Conservation (phyloP, 2,888 invertebrate species). For the Ophion ellenae region DNA sequence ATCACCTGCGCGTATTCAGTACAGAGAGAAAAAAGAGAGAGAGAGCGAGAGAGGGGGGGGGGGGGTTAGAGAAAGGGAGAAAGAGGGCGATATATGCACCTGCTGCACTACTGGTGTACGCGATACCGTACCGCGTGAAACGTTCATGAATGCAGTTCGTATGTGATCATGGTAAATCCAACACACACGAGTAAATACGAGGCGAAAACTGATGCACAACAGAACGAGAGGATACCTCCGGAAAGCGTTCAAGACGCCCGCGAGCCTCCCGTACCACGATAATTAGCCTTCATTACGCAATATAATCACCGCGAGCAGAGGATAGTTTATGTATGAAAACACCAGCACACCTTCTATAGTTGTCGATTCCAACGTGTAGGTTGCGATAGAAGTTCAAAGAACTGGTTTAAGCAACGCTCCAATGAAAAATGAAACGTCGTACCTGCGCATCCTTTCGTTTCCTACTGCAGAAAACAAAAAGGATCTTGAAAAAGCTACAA, state of each 20-base stretch:
- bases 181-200: constrained; percentile 3
- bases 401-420: background rate
- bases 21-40: constrained; percentile 6
- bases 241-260: constrained; percentile 71
- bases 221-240: constrained; percentile 65
- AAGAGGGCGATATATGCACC: constrained; percentile 17
- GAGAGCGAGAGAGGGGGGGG: constrained; percentile 5
- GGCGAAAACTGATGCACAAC: constrained; percentile 31
- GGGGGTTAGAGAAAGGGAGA: background rate
- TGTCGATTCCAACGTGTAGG: background rate
- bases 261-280: constrained; percentile 70
- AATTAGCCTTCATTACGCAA: constrained; percentile 80
- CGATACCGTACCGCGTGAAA: constrained; percentile 32
- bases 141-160: constrained; percentile 52
- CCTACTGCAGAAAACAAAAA: background rate
- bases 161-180: constrained; percentile 23
- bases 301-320: constrained; percentile 72
- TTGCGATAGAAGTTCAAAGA: constrained; percentile 26
- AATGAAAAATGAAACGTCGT: background rate
- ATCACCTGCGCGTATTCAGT: constrained; percentile 43
- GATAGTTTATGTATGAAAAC: constrained; percentile 33
- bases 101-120: constrained; percentile 38
- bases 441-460: background rate
- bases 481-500: background rate
- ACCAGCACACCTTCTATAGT: constrained; percentile 40